Evolutionary conservation across 2,888 invertebrate genomes (phyloP).

Genomic region (Pachydiplax longipennis): DNA sequence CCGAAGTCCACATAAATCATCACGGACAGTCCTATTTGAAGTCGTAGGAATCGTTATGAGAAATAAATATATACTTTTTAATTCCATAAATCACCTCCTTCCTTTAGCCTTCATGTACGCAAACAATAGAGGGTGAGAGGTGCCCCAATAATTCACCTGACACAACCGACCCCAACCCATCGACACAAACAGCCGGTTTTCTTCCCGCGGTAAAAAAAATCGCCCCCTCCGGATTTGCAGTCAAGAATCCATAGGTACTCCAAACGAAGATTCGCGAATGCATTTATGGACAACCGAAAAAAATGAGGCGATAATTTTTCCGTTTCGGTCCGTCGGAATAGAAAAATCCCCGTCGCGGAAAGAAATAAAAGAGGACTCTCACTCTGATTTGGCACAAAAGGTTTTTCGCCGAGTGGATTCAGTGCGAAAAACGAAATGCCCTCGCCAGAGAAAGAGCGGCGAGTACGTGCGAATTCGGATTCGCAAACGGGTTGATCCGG

Average conservation of each 20-base stretch:
- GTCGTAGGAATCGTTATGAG: too few relatives aligned
- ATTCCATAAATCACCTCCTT: too few relatives aligned
- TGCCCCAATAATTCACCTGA: too few relatives aligned
- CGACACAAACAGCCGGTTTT: background rate
- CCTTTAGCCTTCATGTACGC: too few relatives aligned
- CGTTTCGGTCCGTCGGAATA: background rate
- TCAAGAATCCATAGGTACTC: background rate
- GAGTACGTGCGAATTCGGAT: background rate
- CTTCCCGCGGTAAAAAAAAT: background rate
- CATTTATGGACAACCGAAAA: background rate
- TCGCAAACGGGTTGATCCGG: constrained; percentile 13
- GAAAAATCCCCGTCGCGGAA: background rate
- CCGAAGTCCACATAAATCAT: too few relatives aligned
- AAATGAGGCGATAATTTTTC: background rate
- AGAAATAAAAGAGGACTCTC: background rate
- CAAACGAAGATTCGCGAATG: background rate
- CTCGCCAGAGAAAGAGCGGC: background rate
- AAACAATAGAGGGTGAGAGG: too few relatives aligned
- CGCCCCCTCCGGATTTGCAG: background rate
- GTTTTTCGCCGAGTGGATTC: background rate
- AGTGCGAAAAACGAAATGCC: background rate
- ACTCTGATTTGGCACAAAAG: background rate
- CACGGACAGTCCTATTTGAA: too few relatives aligned
- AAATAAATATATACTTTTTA: too few relatives aligned
- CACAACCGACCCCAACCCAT: too few relatives aligned